Percentiles rank a stretch among this genome's conserved stretches.
phyloP scores from a whole-genome alignment of 1,140 invertebrate species.

The Orchesella cincta region DNA sequence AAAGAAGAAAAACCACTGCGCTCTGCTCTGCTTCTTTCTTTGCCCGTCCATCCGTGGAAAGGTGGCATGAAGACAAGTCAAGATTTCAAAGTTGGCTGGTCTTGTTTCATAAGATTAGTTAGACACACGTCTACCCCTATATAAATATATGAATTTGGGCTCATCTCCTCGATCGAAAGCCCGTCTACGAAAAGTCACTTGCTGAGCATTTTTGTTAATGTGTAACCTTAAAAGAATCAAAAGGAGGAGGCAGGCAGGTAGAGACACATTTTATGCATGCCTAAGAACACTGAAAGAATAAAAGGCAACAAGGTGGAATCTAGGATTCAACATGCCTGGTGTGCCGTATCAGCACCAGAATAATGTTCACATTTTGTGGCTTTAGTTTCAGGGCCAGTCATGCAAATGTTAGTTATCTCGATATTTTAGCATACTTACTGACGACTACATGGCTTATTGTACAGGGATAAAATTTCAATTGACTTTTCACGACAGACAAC shows the following conservation, averaged over 20 bases:
- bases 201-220: too few relatives aligned
- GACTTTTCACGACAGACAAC: not conserved
- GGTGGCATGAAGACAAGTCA: conserved; percentile 15
- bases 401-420: not conserved
- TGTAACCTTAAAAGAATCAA: too few relatives aligned
- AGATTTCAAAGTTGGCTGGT: not conserved
- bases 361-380: not conserved
- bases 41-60: conserved; percentile 20
- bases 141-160: too few relatives aligned
- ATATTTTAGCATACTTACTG: not conserved
- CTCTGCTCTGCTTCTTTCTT: conserved; percentile 28
- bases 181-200: too few relatives aligned
- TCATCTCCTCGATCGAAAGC: too few relatives aligned
- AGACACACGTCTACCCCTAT: too few relatives aligned
- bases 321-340: too few relatives aligned
- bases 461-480: not conserved
- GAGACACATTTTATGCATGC: too few relatives aligned
- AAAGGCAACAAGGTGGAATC: too few relatives aligned
- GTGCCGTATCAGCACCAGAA: too few relatives aligned
- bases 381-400: conserved; percentile 2
- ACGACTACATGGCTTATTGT: not conserved
- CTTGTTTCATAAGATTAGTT: not conserved
- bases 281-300: too few relatives aligned
- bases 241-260: too few relatives aligned
- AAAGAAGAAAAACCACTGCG: conserved; percentile 15